A percentile compares a stretch with the other conserved stretches of the same genome.
Evolutionary conservation across 2,797 vertebrate species (phyloP).

Genomic region (Lophius americanus): DNA sequence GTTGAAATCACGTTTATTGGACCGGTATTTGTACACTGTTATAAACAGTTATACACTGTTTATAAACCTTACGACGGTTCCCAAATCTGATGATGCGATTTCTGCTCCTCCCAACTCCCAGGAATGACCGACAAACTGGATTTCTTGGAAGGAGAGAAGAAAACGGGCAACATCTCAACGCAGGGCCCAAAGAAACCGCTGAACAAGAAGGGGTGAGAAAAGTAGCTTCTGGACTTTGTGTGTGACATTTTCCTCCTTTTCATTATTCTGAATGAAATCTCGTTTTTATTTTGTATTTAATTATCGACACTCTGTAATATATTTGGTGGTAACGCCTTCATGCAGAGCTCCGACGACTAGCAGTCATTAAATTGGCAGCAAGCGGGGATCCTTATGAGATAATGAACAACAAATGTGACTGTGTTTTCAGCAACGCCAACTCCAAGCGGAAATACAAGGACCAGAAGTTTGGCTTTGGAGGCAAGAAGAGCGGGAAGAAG

Average conservation of each 20-base stretch:
- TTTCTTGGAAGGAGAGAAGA: constrained; percentile 92
- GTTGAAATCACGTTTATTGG: neutral
- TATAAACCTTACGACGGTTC: neutral
- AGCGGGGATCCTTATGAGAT: no score
- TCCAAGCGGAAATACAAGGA: constrained; percentile 94
- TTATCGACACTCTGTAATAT: no score
- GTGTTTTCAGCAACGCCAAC: constrained; percentile 80
- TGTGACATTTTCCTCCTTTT: neutral
- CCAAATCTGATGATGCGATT: neutral
- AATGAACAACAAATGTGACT: neutral
- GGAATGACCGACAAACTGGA: constrained; percentile 97
- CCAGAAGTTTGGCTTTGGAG: constrained; percentile 95
- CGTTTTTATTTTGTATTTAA: no score
- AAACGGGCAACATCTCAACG: constrained; percentile 58
- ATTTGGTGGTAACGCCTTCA: no score
- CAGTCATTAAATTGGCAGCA: no score
- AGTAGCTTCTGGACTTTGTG: neutral
- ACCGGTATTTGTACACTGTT: no score
- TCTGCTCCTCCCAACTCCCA: constrained; percentile 54
- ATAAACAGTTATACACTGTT: no score
- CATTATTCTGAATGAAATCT: no score
- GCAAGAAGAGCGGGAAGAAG: constrained; percentile 93
- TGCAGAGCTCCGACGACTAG: no score
- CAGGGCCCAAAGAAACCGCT: constrained; percentile 52
- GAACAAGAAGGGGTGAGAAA: constrained; percentile 84